Conservation (phyloP, 2,888 invertebrate genomes). For the Andrena haemorrhoa region DNA sequence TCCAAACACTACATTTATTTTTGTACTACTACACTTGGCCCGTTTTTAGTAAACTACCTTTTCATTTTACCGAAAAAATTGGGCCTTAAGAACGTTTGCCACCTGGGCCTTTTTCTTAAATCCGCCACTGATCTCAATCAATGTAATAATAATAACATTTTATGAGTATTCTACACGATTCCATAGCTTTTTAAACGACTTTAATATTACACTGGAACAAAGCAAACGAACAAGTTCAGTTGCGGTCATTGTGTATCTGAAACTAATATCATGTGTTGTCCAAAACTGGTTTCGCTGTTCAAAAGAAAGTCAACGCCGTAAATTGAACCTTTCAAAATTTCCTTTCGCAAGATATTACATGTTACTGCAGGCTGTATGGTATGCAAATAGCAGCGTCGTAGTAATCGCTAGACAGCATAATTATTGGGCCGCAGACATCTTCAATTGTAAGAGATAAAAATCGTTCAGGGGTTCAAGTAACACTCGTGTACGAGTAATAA, state of each 20-base stretch:
- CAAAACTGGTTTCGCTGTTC: conserved; percentile 20
- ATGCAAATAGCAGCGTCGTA: conserved; percentile 42
- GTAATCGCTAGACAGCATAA: conserved; percentile 54
- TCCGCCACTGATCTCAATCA: too few relatives aligned
- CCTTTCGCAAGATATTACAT: conserved; percentile 36
- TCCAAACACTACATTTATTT: too few relatives aligned
- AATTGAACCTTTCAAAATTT: conserved; percentile 28
- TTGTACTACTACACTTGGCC: too few relatives aligned
- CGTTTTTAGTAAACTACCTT: too few relatives aligned
- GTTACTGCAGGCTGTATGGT: conserved; percentile 5
- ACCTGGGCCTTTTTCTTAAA: too few relatives aligned
- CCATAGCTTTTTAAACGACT: background rate
- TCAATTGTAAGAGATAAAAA: conserved; percentile 27
- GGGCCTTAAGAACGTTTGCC: too few relatives aligned
- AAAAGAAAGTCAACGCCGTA: conserved; percentile 12
- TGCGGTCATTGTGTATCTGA: background rate
- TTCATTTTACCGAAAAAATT: too few relatives aligned
- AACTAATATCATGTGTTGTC: background rate
- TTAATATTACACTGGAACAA: background rate
- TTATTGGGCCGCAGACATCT: conserved; percentile 43
- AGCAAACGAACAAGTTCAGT: conserved; percentile 10
- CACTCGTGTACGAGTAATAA: conserved; percentile 9
- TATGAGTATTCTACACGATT: background rate
- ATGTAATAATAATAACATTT: too few relatives aligned
- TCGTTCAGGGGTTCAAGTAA: background rate